Percentiles rank a stretch among this genome's conserved stretches.
phyloP scores from a whole-genome alignment of 1,140 invertebrate genomes.

The Papilio aristodemus region DNA sequence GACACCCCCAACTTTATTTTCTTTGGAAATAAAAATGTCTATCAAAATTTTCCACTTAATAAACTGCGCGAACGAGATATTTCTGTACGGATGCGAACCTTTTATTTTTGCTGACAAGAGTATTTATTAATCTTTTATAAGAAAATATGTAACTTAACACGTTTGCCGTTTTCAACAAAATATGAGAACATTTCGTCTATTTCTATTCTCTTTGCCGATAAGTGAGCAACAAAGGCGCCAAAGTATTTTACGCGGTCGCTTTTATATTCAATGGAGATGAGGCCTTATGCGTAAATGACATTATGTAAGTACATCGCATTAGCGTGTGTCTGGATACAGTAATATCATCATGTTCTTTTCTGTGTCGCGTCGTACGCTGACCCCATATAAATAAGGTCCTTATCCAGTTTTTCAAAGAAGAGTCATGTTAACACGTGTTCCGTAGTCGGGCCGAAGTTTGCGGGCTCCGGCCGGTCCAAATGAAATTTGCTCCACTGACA shows the following conservation, averaged over 20 bases:
- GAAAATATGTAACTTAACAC: conserved; percentile 27
- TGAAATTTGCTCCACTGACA: conserved; percentile 74
- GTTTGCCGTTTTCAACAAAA: conserved; percentile 19
- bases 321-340: conserved; percentile 58
- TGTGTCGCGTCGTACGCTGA: conserved; percentile 69
- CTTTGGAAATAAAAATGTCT: conserved; percentile 33
- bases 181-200: conserved; percentile 10
- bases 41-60: conserved; percentile 35
- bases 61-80: conserved; percentile 33
- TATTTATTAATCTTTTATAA: conserved; percentile 31
- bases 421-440: conserved; percentile 74
- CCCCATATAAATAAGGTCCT: conserved; percentile 77
- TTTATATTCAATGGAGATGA: conserved; percentile 24
- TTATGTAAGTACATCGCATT: conserved; percentile 71
- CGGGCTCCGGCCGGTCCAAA: conserved; percentile 54
- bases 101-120: conserved; percentile 34
- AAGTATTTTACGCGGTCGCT: conserved; percentile 21
- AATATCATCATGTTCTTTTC: conserved; percentile 75
- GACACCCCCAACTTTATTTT: conserved; percentile 30
- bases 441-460: conserved; percentile 61
- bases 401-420: conserved; percentile 77
- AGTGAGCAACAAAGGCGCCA: conserved; percentile 8
- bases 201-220: conserved; percentile 10
- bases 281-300: conserved; percentile 55
- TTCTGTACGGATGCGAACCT: conserved; percentile 25